Conservation (phyloP, 2,113 vertebrate species). For the Serinus canaria region DNA sequence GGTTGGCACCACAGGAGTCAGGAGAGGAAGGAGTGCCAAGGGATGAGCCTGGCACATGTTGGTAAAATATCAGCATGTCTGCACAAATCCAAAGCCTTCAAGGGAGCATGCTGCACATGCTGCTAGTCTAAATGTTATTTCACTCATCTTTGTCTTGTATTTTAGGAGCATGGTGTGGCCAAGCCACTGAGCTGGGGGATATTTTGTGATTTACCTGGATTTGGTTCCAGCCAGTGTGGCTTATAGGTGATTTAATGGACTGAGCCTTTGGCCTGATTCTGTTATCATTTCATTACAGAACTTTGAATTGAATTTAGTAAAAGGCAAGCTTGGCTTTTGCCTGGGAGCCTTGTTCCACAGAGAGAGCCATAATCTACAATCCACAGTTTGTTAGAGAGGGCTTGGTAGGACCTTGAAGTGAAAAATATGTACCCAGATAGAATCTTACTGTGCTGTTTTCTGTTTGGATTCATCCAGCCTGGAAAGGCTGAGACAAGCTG, state of each 20-base stretch:
- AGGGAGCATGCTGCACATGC: background rate
- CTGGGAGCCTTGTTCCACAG: background rate
- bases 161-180: background rate
- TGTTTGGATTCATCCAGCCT: constrained; percentile 22
- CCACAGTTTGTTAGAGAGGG: constrained; percentile 4
- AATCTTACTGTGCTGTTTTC: constrained; percentile 15
- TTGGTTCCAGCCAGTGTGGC: constrained; percentile 24
- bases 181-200: constrained; percentile 17
- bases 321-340: constrained; percentile 25
- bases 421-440: background rate
- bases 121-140: background rate
- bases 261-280: constrained; percentile 12
- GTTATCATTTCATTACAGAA: constrained; percentile 7
- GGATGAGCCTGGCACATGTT: fast-evolving
- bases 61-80: background rate
- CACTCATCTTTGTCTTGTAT: background rate
- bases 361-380: background rate
- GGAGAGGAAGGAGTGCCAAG: background rate
- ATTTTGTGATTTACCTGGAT: constrained; percentile 28
- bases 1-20: background rate
- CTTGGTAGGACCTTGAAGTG: constrained; percentile 11
- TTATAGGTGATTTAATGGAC: constrained; percentile 31
- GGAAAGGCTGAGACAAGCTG: background rate
- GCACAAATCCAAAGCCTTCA: background rate
- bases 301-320: constrained; percentile 14